Evolutionary conservation across 2,888 invertebrate species (phyloP).

Genomic region (Phortica magna): DNA sequence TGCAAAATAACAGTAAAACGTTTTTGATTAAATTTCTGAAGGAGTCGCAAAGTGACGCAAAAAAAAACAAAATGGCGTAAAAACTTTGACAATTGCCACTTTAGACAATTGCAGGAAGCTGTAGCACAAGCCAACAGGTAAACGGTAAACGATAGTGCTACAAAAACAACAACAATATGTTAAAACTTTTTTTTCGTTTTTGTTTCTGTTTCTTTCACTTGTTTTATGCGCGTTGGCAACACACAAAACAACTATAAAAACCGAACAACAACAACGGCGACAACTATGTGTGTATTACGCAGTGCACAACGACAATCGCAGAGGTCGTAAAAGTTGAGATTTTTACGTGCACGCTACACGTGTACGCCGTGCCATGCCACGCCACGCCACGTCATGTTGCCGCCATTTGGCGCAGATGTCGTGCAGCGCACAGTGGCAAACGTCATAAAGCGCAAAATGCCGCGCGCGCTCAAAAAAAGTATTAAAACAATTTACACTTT

Average conservation of each 20-base stretch:
- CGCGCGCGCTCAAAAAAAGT: constrained; percentile 55
- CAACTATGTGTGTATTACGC: constrained; percentile 23
- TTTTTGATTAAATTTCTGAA: constrained; percentile 70
- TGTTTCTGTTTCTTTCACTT: too few species aligned
- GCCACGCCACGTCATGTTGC: constrained; percentile 42
- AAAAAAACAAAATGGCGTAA: constrained; percentile 12
- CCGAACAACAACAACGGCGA: constrained; percentile 34
- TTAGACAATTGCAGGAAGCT: constrained; percentile 45
- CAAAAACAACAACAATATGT: too few species aligned
- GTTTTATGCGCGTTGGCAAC: neutral
- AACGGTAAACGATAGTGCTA: constrained; percentile 42
- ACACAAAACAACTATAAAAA: constrained; percentile 31
- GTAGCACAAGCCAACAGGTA: constrained; percentile 33
- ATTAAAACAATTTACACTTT: constrained; percentile 77
- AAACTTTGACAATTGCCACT: constrained; percentile 60
- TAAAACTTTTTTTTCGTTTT: constrained; percentile 42
- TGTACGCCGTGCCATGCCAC: constrained; percentile 54
- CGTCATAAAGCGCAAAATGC: constrained; percentile 65
- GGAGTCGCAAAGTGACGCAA: neutral
- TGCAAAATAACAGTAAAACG: constrained; percentile 57
- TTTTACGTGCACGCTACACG: constrained; percentile 71
- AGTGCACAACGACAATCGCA: constrained; percentile 42
- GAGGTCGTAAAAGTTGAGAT: constrained; percentile 74
- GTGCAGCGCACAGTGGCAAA: constrained; percentile 53
- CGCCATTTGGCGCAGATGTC: constrained; percentile 59